Evolutionary conservation across 2,888 invertebrate species (phyloP).

Genomic region (Busseola fusca): DNA sequence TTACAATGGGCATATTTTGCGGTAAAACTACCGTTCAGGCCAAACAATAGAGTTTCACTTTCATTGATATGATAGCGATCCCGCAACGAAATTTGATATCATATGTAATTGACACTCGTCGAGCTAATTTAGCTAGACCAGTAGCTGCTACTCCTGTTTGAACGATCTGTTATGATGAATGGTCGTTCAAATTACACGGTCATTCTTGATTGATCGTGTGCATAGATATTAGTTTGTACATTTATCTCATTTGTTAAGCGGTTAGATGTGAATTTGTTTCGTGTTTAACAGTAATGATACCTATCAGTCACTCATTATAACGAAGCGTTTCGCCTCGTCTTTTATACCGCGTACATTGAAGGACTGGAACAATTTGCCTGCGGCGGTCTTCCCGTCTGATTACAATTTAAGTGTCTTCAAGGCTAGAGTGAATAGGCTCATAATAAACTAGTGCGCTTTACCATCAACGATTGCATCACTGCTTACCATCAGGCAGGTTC

Average conservation of each 20-base stretch:
- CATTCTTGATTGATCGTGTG: slow-evolving; percentile 47
- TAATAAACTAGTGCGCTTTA: too few relatives aligned
- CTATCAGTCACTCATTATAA: slow-evolving; percentile 23
- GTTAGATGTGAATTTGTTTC: slow-evolving; percentile 36
- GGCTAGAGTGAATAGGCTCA: too few relatives aligned
- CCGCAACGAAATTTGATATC: slow-evolving; percentile 59
- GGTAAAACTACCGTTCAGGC: slow-evolving; percentile 65
- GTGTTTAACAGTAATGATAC: slow-evolving; percentile 27
- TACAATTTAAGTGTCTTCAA: too few relatives aligned
- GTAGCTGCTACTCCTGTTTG: slow-evolving; percentile 49
- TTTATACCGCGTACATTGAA: too few relatives aligned
- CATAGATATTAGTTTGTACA: slow-evolving; percentile 43
- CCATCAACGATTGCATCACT: too few relatives aligned
- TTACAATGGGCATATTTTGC: slow-evolving; percentile 57
- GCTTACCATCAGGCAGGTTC: too few relatives aligned
- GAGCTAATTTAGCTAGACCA: slow-evolving; percentile 55
- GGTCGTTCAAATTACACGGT: slow-evolving; percentile 50
- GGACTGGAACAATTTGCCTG: too few relatives aligned
- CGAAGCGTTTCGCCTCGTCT: too few relatives aligned
- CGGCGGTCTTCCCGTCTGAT: too few relatives aligned
- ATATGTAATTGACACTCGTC: slow-evolving; percentile 62
- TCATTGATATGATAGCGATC: slow-evolving; percentile 66
- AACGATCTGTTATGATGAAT: slow-evolving; percentile 54
- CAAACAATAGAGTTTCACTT: slow-evolving; percentile 69
- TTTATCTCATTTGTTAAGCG: slow-evolving; percentile 55